Evolutionary conservation across 2,113 vertebrate species (phyloP).

Genomic region (Fukomys damarensis): DNA sequence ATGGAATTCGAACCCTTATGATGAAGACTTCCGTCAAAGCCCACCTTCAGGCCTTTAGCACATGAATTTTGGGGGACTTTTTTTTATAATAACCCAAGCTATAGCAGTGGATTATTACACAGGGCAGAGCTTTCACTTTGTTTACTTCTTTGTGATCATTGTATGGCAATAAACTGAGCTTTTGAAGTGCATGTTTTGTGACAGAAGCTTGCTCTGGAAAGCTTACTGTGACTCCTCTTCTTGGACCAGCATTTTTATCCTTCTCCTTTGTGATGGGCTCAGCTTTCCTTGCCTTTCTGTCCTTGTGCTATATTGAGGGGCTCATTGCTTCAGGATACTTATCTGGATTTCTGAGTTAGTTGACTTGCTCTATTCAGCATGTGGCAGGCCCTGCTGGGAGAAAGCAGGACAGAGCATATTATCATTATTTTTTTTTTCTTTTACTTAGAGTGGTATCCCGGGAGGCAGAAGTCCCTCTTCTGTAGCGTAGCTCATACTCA

Average conservation of each 20-base stretch:
- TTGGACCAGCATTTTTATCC: background rate
- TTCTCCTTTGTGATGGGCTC: background rate
- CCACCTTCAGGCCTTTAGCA: background rate
- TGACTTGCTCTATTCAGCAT: background rate
- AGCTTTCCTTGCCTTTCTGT: too few relatives aligned
- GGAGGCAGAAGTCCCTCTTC: background rate
- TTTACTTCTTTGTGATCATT: background rate
- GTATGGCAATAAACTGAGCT: background rate
- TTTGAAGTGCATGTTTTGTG: background rate
- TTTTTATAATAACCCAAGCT: background rate
- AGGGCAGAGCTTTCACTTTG: background rate
- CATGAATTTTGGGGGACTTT: background rate
- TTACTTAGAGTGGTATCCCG: background rate
- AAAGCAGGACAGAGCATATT: background rate
- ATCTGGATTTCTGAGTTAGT: background rate
- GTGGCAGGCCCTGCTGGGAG: background rate
- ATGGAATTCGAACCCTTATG: background rate
- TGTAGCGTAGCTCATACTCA: background rate
- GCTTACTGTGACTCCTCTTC: background rate
- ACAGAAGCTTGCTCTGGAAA: background rate
- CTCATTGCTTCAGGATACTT: background rate
- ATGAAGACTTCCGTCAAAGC: background rate
- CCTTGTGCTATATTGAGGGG: background rate
- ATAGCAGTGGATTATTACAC: background rate
- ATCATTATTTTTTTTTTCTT: background rate